Base-by-base conservation (phyloP, 2,113 vertebrate species). In the Uria lomvia region DNA sequence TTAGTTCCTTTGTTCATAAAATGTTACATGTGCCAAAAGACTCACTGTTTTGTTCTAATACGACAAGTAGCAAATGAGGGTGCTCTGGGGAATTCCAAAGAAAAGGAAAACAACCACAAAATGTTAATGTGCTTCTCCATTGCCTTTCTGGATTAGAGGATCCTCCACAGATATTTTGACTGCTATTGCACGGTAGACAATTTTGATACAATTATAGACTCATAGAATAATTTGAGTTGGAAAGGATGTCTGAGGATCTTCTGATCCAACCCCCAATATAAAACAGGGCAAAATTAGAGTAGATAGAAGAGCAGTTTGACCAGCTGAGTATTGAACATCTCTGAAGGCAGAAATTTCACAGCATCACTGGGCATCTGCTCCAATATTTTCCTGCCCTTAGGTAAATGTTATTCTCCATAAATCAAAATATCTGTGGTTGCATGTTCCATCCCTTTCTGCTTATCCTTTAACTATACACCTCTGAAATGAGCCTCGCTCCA, bases 1-100 rank as follows among this genome's bases (percentile, higher is more conserved):
- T 80, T 79, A 68, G 62, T 83, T 96, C 85, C 72, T 96, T 95
- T 97, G 96, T 97, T 95, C 95, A 89, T 87, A 75, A 93, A 90
- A 83, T 94, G 81, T 83, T 97, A 90, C 89, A 80, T 82, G 90
- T 89, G 63, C 85, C 86, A 93, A 85, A 92, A 81, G 82, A 88
- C 88, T 83, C 85, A 52, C 66, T 81, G 85, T 92, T 96, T 97
- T 90, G 76, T 96, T 96, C 83, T 95, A 85, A 93, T 56, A 67
- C 5, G 53, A 88, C 95, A 96, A 93, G 77, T 67, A 96, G 87
- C 87, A 97, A 96, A 97, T 90, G 89, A 95, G 74, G 90, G 80
- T 29, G 45, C 96, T 95, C 83, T 80, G 66, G 96, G 77, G 92
- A 90, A 96, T 94, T 94, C 85, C 78, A 76, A 83, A 87, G 77